Evolutionary conservation across 92 coral and sea anemone genomes (phyloP).

Genomic region (Actinostola sp.): DNA sequence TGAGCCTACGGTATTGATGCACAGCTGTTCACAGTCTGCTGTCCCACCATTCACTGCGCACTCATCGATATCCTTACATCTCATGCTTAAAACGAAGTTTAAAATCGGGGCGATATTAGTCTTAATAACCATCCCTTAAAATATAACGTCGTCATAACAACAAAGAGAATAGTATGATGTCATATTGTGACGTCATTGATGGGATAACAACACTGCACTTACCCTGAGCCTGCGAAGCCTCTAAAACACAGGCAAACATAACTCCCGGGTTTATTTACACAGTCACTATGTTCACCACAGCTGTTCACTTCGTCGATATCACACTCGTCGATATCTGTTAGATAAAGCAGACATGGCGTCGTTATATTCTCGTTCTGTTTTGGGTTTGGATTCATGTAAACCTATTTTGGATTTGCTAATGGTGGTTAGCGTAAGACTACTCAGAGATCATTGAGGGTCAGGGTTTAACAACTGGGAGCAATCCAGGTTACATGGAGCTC

Average conservation of each 20-base stretch:
- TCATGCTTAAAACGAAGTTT: slow-evolving; percentile 59
- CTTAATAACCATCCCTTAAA: slow-evolving; percentile 63
- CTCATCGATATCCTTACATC: slow-evolving; percentile 82
- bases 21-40: slow-evolving; percentile 88
- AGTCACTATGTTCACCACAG: slow-evolving; percentile 87
- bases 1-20: slow-evolving; percentile 70
- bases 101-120: slow-evolving; percentile 81
- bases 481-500: too few species aligned
- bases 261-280: slow-evolving; percentile 65
- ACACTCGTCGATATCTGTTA: slow-evolving; percentile 65
- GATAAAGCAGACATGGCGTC: too few species aligned
- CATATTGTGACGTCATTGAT: not conserved
- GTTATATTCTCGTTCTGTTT: too few species aligned
- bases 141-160: not conserved
- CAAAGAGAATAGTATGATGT: too few species aligned
- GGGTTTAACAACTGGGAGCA: too few species aligned
- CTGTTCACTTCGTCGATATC: slow-evolving; percentile 66
- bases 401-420: too few species aligned
- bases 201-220: slow-evolving; percentile 28
- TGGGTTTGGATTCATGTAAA: too few species aligned
- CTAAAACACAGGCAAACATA: slow-evolving; percentile 59
- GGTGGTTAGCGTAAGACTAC: too few species aligned
- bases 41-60: slow-evolving; percentile 73
- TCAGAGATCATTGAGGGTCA: too few species aligned
- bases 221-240: slow-evolving; percentile 69